Percentiles rank a stretch among this genome's conserved stretches.
These are phyloP conservation scores for Neodon shergylaensis DNA, from an alignment of 2,113 vertebrate genomes.

Conservation along the genomic window DNA sequence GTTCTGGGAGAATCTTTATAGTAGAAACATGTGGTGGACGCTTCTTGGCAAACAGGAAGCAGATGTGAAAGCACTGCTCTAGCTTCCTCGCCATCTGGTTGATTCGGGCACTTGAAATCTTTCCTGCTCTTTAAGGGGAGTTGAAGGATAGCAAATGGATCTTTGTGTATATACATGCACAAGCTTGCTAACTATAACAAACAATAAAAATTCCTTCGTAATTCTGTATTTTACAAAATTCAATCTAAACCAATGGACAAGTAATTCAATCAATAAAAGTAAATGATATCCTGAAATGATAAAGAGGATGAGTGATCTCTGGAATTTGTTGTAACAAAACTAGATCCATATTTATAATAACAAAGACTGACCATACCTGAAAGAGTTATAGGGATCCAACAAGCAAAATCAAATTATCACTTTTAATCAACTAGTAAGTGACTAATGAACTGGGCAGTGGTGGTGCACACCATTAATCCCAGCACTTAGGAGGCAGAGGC, in stretches of 20 bases:
- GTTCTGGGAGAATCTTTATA: neutral
- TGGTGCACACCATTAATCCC: neutral
- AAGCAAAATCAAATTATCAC: neutral
- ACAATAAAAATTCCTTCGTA: conserved; percentile 10
- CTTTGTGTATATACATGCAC: neutral
- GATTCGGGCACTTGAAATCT: neutral
- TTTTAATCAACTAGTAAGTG: neutral
- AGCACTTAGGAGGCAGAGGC: neutral
- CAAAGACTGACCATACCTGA: neutral
- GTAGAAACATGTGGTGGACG: neutral
- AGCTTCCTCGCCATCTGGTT: neutral
- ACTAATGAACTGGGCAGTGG: neutral
- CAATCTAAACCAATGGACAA: conserved; percentile 7
- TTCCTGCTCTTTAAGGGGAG: neutral
- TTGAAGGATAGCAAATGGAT: neutral
- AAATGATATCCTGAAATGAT: neutral
- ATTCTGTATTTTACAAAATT: neutral
- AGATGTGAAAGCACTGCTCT: neutral
- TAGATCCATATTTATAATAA: neutral
- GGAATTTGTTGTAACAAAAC: neutral
- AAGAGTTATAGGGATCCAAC: neutral
- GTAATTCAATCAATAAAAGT: conserved; percentile 47
- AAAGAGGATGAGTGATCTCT: neutral
- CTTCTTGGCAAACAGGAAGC: neutral
- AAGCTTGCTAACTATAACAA: conserved; percentile 21